Evolutionary conservation across 2,797 vertebrate species (phyloP).

Genomic region (Morus bassanus): DNA sequence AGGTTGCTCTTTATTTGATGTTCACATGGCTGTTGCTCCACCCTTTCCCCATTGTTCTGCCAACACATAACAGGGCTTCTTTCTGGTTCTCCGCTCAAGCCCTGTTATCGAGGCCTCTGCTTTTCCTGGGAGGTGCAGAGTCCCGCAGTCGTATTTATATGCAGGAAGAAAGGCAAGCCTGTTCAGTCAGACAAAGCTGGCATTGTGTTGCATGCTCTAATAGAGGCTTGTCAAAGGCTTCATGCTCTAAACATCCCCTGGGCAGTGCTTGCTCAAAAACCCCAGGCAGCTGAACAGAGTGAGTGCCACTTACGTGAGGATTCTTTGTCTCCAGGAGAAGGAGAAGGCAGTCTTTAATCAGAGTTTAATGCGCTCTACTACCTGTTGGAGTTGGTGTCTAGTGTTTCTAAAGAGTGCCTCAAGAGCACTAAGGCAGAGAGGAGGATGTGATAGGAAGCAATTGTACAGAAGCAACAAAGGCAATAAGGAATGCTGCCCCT

Average conservation of each 20-base stretch:
- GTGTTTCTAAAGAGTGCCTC: not conserved
- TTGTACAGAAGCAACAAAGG: not conserved
- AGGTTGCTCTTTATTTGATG: not conserved
- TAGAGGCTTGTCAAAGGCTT: not conserved
- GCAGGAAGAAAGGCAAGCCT: not conserved
- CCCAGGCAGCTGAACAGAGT: not conserved
- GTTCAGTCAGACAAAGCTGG: not conserved
- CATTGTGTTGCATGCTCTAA: not conserved
- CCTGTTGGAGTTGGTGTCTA: not conserved
- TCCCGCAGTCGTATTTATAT: not conserved
- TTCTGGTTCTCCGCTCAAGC: not conserved
- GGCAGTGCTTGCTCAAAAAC: not conserved
- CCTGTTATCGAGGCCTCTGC: not conserved
- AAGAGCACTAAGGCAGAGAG: not conserved
- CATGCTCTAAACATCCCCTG: not conserved
- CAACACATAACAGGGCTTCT: not conserved
- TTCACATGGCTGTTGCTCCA: not conserved
- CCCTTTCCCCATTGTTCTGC: not conserved
- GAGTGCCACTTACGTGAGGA: not conserved
- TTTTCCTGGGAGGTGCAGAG: not conserved
- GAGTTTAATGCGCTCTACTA: not conserved
- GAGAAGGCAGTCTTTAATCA: not conserved
- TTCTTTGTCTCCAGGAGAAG: not conserved
- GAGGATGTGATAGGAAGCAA: not conserved
- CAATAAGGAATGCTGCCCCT: not conserved